These are phyloP conservation scores for Rhea pennata DNA, from an alignment of 2,113 vertebrate genomes.

Conservation along the genomic window DNA sequence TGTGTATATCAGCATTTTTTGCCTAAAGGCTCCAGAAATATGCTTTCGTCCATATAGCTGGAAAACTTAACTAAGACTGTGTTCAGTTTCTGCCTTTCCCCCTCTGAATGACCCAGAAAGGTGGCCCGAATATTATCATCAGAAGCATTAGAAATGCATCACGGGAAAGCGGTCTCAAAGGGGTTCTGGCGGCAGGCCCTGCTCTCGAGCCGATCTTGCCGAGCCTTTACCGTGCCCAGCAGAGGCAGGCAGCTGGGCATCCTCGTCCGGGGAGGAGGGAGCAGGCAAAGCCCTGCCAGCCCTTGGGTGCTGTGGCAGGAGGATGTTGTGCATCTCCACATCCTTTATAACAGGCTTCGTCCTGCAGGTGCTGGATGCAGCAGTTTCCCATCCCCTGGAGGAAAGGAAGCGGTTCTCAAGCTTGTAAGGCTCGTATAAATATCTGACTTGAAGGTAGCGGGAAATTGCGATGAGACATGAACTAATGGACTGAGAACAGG, in stretches of 20 bases:
- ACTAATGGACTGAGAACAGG: not conserved
- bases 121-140: not conserved
- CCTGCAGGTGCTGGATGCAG: not conserved
- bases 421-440: not conserved
- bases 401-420: not conserved
- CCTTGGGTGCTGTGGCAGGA: not conserved
- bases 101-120: not conserved
- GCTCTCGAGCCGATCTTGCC: too few species aligned
- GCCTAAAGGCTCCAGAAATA: not conserved
- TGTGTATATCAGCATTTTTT: rapidly evolving
- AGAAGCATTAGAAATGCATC: not conserved
- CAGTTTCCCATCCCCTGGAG: not conserved
- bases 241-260: too few species aligned
- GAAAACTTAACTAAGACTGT: not conserved
- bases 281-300: not conserved
- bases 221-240: too few species aligned
- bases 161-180: rapidly evolving
- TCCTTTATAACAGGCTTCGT: not conserved
- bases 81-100: not conserved
- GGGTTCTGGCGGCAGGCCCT: not conserved
- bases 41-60: not conserved
- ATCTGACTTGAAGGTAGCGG: not conserved
- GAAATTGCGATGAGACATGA: not conserved
- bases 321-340: not conserved
- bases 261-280: not conserved